Conservation (phyloP, 2,113 vertebrate species). For the Rynchops niger region DNA sequence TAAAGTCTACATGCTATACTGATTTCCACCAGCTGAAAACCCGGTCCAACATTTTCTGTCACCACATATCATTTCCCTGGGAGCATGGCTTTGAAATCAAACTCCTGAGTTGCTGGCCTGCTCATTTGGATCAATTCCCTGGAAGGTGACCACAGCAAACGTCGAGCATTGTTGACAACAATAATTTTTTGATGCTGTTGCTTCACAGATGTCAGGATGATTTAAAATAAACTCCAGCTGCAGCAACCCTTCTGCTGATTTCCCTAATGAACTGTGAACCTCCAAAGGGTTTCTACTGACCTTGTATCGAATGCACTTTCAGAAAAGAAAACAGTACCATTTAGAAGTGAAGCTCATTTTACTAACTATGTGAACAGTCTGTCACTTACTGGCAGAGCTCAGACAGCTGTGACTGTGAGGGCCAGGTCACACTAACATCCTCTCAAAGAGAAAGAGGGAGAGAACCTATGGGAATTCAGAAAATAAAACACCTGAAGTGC, state of each 20-base stretch:
- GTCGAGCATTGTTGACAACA: conserved; percentile 38
- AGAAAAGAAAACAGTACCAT: conserved; percentile 9
- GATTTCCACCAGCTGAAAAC: not conserved
- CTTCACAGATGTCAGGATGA: conserved; percentile 61
- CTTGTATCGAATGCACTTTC: conserved; percentile 60
- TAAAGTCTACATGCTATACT: not conserved
- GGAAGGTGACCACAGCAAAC: conserved; percentile 45
- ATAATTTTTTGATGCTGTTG: not conserved
- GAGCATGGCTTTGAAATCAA: not conserved
- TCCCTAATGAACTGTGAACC: conserved; percentile 73
- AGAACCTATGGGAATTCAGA: not conserved
- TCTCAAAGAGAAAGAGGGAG: not conserved
- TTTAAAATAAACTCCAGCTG: conserved; percentile 70
- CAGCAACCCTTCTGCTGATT: conserved; percentile 61
- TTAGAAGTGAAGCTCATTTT: conserved; percentile 57
- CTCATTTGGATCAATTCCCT: conserved; percentile 18
- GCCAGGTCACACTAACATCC: not conserved
- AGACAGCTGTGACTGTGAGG: conserved; percentile 3
- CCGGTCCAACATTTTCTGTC: not conserved
- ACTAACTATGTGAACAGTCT: conserved; percentile 33
- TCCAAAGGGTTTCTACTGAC: conserved; percentile 63
- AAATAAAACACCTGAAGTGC: conserved; percentile 8
- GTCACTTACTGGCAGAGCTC: conserved; percentile 42
- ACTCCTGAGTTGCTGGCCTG: not conserved
- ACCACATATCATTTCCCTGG: not conserved